Conservation (phyloP, 2,888 invertebrate species). For the Nomada ruficornis region DNA sequence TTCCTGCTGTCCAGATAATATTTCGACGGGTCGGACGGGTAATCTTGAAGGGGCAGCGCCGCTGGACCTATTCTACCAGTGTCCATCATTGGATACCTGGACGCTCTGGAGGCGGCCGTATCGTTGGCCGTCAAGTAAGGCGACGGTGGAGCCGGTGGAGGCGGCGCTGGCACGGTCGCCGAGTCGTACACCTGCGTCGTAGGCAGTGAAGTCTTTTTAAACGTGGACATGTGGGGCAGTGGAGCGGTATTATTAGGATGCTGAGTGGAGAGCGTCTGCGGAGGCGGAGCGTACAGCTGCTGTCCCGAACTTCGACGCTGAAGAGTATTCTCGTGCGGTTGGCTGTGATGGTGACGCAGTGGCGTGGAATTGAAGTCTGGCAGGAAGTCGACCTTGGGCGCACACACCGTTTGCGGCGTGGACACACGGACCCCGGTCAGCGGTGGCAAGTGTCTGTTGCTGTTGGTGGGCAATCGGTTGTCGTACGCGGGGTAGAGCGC, state of each 20-base stretch:
- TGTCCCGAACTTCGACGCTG: slow-evolving; percentile 68
- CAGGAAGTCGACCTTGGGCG: slow-evolving; percentile 92
- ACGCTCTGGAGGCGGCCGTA: slow-evolving; percentile 61
- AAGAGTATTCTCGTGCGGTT: slow-evolving; percentile 67
- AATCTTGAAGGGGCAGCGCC: slow-evolving; percentile 74
- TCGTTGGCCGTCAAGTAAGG: slow-evolving; percentile 67
- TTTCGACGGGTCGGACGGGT: slow-evolving; percentile 75
- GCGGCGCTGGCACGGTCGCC: slow-evolving; percentile 60
- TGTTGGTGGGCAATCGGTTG: slow-evolving; percentile 51
- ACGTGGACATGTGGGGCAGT: slow-evolving; percentile 80
- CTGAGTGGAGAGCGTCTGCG: slow-evolving; percentile 66
- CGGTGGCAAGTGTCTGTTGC: slow-evolving; percentile 27
- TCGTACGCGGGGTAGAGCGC: slow-evolving; percentile 58
- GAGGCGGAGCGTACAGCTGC: slow-evolving; percentile 71
- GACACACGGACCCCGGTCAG: slow-evolving; percentile 47
- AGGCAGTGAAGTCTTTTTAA: slow-evolving; percentile 79
- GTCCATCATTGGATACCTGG: slow-evolving; percentile 71
- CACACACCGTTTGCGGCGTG: slow-evolving; percentile 83
- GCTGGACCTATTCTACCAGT: slow-evolving; percentile 65
- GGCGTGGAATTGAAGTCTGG: slow-evolving; percentile 88
- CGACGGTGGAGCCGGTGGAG: slow-evolving; percentile 64
- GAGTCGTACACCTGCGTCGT: slow-evolving; percentile 69
- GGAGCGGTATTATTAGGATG: slow-evolving; percentile 70
- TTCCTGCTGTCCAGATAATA: slow-evolving; percentile 74
- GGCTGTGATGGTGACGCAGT: slow-evolving; percentile 71